These are phyloP conservation scores for Limnodromus scolopaceus DNA, from an alignment of 2,797 vertebrate genomes.

Conservation along the genomic window DNA sequence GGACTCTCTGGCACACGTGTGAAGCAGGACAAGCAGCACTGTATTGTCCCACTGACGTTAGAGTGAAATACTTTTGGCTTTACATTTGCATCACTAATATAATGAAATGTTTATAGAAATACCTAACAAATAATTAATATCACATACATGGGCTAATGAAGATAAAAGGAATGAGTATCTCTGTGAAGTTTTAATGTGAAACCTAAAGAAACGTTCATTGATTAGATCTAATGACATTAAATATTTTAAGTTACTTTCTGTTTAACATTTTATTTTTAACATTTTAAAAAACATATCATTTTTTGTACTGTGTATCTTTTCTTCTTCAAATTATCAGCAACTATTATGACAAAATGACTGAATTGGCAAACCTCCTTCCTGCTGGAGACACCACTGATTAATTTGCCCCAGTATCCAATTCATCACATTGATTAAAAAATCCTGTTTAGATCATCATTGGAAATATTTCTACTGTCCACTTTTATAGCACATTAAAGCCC, in stretches of 20 bases:
- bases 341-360: neutral
- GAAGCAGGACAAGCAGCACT: neutral
- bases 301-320: neutral
- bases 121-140: neutral
- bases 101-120: neutral
- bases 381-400: neutral
- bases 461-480: conserved; percentile 12
- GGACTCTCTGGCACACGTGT: fast-evolving
- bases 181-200: neutral
- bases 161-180: neutral
- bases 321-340: neutral
- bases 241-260: neutral
- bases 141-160: neutral
- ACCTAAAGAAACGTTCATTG: neutral
- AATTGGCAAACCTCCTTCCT: conserved; percentile 1
- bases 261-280: neutral
- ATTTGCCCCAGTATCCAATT: neutral
- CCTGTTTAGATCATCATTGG: conserved; percentile 1
- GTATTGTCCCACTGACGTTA: neutral
- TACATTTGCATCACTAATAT: neutral
- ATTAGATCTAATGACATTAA: neutral
- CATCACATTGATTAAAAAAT: conserved; percentile 39
- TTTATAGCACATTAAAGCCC: conserved; percentile 22
- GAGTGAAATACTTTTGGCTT: neutral
- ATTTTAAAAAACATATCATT: neutral